Base-by-base conservation (phyloP, 1,140 invertebrate species). In the Bombus impatiens region DNA sequence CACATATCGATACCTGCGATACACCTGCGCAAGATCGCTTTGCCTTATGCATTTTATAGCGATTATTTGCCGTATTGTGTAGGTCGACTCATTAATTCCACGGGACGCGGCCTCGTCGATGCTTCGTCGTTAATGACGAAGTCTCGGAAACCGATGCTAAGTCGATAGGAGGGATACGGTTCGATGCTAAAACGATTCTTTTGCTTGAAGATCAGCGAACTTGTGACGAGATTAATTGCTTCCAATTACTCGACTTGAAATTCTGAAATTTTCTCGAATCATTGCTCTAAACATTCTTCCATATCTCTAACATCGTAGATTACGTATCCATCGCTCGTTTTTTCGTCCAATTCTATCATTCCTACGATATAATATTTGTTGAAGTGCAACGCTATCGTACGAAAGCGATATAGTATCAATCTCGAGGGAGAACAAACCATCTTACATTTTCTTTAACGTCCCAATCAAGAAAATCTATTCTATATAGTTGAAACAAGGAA, bases 1-100 rank as follows among this genome's bases (percentile, higher is more conserved):
- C 89, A 90, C 75, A 59, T 72, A 57, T 71, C 85, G 79, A 86
- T 70, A 85, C 53, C 78, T 53, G 84, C 59, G 62, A 67, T 90
- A 89, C 89, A 90, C 89, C 89, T 90, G 89, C 88, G 71, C 89
- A 72, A 28, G 44, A 78, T 90, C 67, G 83, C 37, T 83, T 88
- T 86, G 59, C 89, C 88, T 90, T 90, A 90, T 90, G 82, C 86
- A 86, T 86, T 82, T 88, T 90, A 80, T 82, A 87, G 82, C 87
- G 89, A 90, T 90, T 88, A 84, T 87, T 88, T 35, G 65, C 72
- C 37, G 86, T 57, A 68, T 86, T 82, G 88, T 84, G 88, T 85
- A 82, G 80, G 86, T 44, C 89, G 89, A 87, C 81, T 90, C 89
- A 79, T 89, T 90, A 90, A 90, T 90, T 90, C 82, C 81, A 40